Base-by-base conservation (phyloP, 2,888 invertebrate species). In the Sicus ferrugineus region DNA sequence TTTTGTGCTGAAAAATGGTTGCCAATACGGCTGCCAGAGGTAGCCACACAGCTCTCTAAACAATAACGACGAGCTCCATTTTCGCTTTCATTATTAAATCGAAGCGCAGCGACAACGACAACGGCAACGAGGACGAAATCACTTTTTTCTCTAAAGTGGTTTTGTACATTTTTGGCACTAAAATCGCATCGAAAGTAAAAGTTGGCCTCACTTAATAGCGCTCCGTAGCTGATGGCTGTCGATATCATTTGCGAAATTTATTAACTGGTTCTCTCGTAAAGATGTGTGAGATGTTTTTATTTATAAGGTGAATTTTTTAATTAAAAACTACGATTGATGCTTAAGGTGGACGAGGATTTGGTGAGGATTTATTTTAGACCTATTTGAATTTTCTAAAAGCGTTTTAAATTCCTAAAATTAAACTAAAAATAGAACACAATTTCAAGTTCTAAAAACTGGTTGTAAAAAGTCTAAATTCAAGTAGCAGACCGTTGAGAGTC, bases 31-130 rank as follows among this genome's bases (percentile, higher is more conserved):
- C 23, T 26, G 54, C 28, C 23, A 2, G 54, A 23, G 28, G 54
- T 16, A 28, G 54, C 23, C 26, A 14, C 23, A 14, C 28, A 54
- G 54, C 54, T 54, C 54, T 54, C 54, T 54, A 54, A 54, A 54
- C 54, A 23, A 54, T 28, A 30, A 4, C 19, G 65, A 65, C 65
- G 54, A 52, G 54, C 34, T 52, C 31, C 23, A 54, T 54, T 54
- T 65, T 65, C 65, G 54, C 65, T 65, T 65, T 65, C 65, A 38
- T 65, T 48, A 64, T 31, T 48, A 50, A 64, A n/a, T 30, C 28
- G n/a, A 59, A 42, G 42, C 42, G 28, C 28, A 50, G 21, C 50
- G 31, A 52, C 64, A 16, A 50, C 9, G 23, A n/a, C n/a, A n/a
- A n/a, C n/a, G n/a, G 46, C n/a, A 46, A 46, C 46, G 19, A 46